Percentiles rank a stretch among this genome's conserved stretches.
Evolutionary conservation across 2,113 vertebrate species (phyloP).

Genomic region (Amazona guildingii): DNA sequence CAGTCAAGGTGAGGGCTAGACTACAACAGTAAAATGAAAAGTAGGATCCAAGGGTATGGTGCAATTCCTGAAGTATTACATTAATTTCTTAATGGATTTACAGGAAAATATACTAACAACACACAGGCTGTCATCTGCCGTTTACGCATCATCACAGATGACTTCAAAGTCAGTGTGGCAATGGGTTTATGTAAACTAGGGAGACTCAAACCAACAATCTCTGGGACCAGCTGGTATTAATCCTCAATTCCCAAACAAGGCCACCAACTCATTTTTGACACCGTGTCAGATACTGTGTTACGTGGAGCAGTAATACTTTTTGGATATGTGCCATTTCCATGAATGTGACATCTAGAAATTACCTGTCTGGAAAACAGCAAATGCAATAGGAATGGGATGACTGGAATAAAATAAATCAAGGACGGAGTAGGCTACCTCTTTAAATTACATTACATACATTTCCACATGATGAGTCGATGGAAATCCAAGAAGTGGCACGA

Average conservation of each 20-base stretch:
- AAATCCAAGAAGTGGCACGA: not conserved
- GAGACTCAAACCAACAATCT: not conserved
- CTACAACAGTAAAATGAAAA: slow-evolving; percentile 26
- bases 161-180: slow-evolving; percentile 6
- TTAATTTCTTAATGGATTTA: slow-evolving; percentile 55
- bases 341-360: not conserved
- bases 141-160: slow-evolving; percentile 20
- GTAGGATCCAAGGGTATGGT: not conserved
- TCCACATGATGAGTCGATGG: not conserved
- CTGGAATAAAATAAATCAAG: not conserved
- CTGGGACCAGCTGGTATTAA: slow-evolving; percentile 8
- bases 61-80: slow-evolving; percentile 46
- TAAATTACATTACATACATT: not conserved
- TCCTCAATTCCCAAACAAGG: not conserved
- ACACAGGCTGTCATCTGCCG: not conserved
- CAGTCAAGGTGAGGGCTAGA: slow-evolving; percentile 13
- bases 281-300: not conserved
- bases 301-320: not conserved
- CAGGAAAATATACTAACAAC: not conserved
- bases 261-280: not conserved
- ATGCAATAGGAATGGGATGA: not conserved
- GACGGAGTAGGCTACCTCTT: not conserved
- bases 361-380: slow-evolving; percentile 3
- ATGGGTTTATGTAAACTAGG: not conserved
- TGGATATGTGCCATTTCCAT: not conserved